Evolutionary conservation across 2,888 invertebrate species (phyloP), one percentile per base, ranked within the genome.

Genomic region (Saturnia pavonia): DNA sequence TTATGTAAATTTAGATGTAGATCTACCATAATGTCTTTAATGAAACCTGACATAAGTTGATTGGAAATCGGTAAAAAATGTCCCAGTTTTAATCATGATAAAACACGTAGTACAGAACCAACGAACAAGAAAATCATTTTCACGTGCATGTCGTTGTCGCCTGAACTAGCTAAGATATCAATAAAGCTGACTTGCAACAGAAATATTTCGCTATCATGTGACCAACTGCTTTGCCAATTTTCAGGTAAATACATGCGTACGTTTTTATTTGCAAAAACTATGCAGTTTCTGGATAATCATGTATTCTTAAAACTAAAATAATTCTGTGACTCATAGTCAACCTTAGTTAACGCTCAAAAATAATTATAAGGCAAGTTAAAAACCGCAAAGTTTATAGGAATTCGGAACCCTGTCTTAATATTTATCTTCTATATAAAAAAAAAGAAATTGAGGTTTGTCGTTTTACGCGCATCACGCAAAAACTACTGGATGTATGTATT

Each of bases 161-260:
- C 1, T 9, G 54, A n/a, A 54, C 54, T 22, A 54, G n/a, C 54
- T 54, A 54, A 8, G 54, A 9, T 54, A 22, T 54, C 54, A 54
- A 22, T 54, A 54, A n/a, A 54, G n/a, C 11, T 54, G 22, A 11
- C 22, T 54, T 22, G 22, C 11, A 27, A 27, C 27, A 27, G 9
- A 63, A 63, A 63, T 34, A 63, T 63, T 63, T 16, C 12, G 60
- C 60, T 11, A 63, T 14, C 27, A 54, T 25, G 60, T 34, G 16
- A 63, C 60, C 27, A 25, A 34, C 34, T 34, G 60, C 60, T 63
- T 63, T 63, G 60, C 60, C 60, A 63, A 34, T 63, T 63, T 54
- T 54, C 22, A 54, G 7, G n/a, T 54, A 22, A n/a, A 22, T 11
- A 54, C 1, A 19, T 19, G 19, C 22, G n/a, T 54, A 1, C 54